Base-by-base conservation (phyloP, 2,113 vertebrate species). In the Seriola aureovittata region DNA sequence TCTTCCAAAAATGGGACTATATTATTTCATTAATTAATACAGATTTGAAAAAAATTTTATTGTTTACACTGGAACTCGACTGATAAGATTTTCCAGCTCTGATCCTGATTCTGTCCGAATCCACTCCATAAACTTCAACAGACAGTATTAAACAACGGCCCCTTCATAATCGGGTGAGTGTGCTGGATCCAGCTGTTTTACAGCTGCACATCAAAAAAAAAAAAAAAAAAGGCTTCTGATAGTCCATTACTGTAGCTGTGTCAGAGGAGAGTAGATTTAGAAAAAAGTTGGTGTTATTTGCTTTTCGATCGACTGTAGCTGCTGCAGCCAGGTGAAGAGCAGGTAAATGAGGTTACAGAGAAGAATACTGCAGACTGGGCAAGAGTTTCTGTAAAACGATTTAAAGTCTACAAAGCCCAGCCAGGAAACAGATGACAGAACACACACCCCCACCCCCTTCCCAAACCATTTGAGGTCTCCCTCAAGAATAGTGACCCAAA, bases 101-200 rank as follows among this genome's bases (percentile, higher is more conserved):
- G 1, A 44, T 84, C 75, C 69, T 55, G 86, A 78, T 57, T 71
- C 50, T 36, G 52, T 40, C 11, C 2, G 14, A 85, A 23, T 89
- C 75, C 60, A 66, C 32, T 86, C 74, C 77, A 63, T 75, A 57
- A 85, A 82, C 57, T 25, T 82, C 12, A 4, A 62, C 69, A 66
- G 81, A 79, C 78, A 71, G 66, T 42, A 36, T 36, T 68, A 77
- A 85, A 91, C 85, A 84, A 76, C 66, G 69, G 48, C 54, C 85
- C 71, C 66, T 85, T 81, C 71, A 84, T 71, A 85, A 85, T 90
- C 54, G 85, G 80, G 83, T 54, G 58, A 74, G 54, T 87, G 67
- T 80, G 70, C 32, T 44, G 78, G 52, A 85, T 83, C 84, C 92
- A 93, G 89, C 88, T 93, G 93, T 89, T 91, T 85, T n/a, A 62